Evolutionary conservation across 2,113 vertebrate genomes (phyloP), one percentile per base, ranked within the genome.

Genomic region (Ctenodactylus gundi): DNA sequence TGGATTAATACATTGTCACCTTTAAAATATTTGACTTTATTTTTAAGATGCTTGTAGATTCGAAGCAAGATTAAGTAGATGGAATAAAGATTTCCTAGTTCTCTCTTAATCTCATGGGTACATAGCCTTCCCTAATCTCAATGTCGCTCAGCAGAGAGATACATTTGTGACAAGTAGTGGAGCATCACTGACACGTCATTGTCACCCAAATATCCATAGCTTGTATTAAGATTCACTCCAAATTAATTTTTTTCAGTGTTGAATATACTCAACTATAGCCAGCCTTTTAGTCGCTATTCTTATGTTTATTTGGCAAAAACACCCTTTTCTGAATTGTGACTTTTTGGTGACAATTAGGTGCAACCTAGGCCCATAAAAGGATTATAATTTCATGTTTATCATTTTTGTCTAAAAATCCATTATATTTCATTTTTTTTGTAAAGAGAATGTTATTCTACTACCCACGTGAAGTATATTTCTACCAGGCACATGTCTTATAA

Each of bases 221-320:
- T 72, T 36, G 39, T 27, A 31, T 23, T 85, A 27, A 12, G 41
- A 41, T 51, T 81, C 34, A 67, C 6, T 85, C 9, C 39, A 76
- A 25, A 34, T 60, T 39, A 82, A 65, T 57, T 31, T 55, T 46
- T 75, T 85, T 27, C 31, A 13, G 3, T 55, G 7, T 31, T 55
- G 13, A 53, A 34, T 29, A 70, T 0, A 65, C 1, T 21, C 67
- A 8, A 14, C 20, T 8, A 21, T 82, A 68, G 49, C 44, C 70
- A 83, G 3, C 62, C 44, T 62, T 49, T 65, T 44, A 78, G 53
- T 87, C 25, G 58, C 64, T 85, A 55, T 64, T 77, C 23, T 76
- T 94, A 18, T 12, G 68, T 67, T 12, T 85, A 10, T 60, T 80
- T 85, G 67, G 29, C 6, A 89, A 72, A 73, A 51, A 70, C 95